Base-by-base conservation (phyloP, 2,888 invertebrate species). In the Harpagoxenus sublaevis region DNA sequence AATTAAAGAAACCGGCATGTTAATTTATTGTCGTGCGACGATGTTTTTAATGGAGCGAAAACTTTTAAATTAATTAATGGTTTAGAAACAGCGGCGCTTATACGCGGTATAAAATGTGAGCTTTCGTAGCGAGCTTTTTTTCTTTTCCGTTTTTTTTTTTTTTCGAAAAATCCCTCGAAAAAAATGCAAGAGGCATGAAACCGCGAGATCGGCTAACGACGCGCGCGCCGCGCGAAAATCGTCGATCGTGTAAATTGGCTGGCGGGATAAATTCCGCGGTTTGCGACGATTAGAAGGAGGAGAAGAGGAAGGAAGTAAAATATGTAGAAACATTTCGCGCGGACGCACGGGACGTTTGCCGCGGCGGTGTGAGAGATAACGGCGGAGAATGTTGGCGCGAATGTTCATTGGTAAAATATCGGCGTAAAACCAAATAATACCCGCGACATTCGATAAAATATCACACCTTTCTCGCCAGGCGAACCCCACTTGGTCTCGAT, bases 371-470 rank as follows among this genome's bases (percentile, higher is more conserved):
- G 23, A 78, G 48, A 83, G 48, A 81, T 73, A 81, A 71, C 60
- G 12, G 57, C 35, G 35, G 23, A 8, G 48, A 10, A 45, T 31
- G 55, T 51, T 51, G 6, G 74, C 53, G 77, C 28, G 68, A 28
- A 28, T 53, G 28, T n/a, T 66, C 68, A 9, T 6, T 12, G 78
- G 48, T 60, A 71, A 81, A 60, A 73, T 81, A 81, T 81, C 71
- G 79, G 48, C 48, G 48, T 79, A 73, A 71, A 79, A 81, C 60
- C 79, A 73, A 81, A 83, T 74, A 84, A 63, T 73, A 71, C 51
- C 15, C 60, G n/a, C 55, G 66, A 83, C 39, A 45, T 74, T 62
- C 68, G 83, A 82, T 75, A 68, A 85, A 85, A 85, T 74, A 83
- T 73, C 68, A 57, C 68, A 57, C 68, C 48, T 68, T 68, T 57